Conservation (phyloP, 2,888 invertebrate species). For the Lasioglossum figueresi region DNA sequence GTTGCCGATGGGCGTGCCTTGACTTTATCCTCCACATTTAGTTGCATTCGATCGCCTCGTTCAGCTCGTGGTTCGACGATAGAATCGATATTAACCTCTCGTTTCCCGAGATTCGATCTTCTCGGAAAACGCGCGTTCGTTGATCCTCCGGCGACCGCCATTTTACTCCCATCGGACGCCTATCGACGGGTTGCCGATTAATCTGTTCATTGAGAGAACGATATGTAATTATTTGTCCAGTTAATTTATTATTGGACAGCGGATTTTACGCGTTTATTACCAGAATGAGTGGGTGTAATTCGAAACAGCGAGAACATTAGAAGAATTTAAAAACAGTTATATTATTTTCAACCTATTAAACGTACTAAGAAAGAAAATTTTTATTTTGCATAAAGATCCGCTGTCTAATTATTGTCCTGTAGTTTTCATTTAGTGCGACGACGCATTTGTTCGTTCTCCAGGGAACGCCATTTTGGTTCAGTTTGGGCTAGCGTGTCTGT, state of each 20-base stretch:
- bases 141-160: not conserved
- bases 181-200: not conserved
- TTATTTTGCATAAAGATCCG: too few species aligned
- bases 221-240: not conserved
- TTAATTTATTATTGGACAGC: not conserved
- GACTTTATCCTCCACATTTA: slow-evolving; percentile 7
- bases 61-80: not conserved
- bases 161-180: not conserved
- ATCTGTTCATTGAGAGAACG: not conserved
- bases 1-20: slow-evolving; percentile 38
- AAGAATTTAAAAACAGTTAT: too few species aligned
- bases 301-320: too few species aligned
- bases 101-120: not conserved
- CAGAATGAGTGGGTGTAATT: too few species aligned
- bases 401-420: not conserved
- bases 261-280: too few species aligned
- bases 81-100: not conserved
- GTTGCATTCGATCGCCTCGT: slow-evolving; percentile 41
- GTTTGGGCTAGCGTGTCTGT: not conserved
- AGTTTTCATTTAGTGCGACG: not conserved
- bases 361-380: too few species aligned
- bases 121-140: not conserved
- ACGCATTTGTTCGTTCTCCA: not conserved
- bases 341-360: too few species aligned
- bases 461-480: not conserved